Evolutionary conservation across 1,140 invertebrate species (phyloP).

Genomic region (Drosophila carrolli): DNA sequence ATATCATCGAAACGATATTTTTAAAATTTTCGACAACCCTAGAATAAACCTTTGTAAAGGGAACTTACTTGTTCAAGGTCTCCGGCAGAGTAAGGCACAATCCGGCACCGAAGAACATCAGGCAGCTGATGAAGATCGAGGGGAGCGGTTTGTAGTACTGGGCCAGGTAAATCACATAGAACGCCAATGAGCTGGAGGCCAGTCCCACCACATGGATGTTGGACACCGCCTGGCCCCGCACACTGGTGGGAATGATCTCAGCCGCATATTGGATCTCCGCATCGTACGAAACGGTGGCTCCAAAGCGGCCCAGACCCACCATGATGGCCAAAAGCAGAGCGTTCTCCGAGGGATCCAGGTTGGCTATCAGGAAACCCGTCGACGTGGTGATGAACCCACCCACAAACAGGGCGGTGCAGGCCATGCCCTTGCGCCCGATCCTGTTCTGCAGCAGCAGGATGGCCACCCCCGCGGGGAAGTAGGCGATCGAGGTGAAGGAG

Average conservation of each 20-base stretch:
- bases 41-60: neutral
- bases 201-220: conserved; percentile 86
- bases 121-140: conserved; percentile 85
- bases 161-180: conserved; percentile 83
- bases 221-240: conserved; percentile 86
- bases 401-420: conserved; percentile 85
- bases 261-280: conserved; percentile 88
- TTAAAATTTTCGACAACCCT: no score
- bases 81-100: conserved; percentile 87
- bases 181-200: conserved; percentile 76
- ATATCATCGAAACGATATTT: no score
- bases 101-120: conserved; percentile 86
- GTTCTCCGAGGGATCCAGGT: conserved; percentile 54
- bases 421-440: conserved; percentile 86
- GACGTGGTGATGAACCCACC: conserved; percentile 85
- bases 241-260: conserved; percentile 88
- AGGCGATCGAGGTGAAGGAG: conserved; percentile 85
- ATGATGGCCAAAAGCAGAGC: conserved; percentile 64
- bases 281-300: conserved; percentile 88
- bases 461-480: conserved; percentile 86
- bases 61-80: conserved; percentile 85
- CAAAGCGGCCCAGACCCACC: conserved; percentile 86
- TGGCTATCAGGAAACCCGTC: conserved; percentile 62
- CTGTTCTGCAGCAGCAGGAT: conserved; percentile 86
- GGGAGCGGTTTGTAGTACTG: conserved; percentile 85